phyloP scores from a whole-genome alignment of 2,113 vertebrate genomes.

The Raja brachyura region DNA sequence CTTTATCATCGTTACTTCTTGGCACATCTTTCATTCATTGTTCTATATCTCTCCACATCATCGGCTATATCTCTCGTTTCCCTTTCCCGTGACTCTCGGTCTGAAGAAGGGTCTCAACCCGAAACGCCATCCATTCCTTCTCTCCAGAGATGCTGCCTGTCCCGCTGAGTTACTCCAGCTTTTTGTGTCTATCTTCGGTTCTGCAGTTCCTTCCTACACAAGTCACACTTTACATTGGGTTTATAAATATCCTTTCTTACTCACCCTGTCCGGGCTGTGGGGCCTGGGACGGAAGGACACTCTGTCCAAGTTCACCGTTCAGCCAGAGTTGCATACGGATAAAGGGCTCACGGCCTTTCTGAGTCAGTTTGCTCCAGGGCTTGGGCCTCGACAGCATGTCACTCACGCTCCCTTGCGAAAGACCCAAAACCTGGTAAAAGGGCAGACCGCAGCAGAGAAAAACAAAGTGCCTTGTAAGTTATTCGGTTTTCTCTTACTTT shows the following conservation, averaged over 20 bases:
- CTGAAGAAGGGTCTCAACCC: too few species aligned
- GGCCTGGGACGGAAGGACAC: constrained; percentile 69
- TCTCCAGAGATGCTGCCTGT: too few species aligned
- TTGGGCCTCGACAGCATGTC: constrained; percentile 89
- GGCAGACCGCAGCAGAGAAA: constrained; percentile 1
- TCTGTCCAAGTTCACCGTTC: constrained; percentile 85
- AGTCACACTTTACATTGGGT: background rate
- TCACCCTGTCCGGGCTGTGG: constrained; percentile 73
- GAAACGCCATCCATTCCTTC: too few species aligned
- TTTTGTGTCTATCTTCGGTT: background rate
- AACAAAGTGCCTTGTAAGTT: background rate
- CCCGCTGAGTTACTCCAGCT: too few species aligned
- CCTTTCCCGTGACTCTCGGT: too few species aligned
- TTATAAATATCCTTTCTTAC: background rate
- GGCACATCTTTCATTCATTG: too few species aligned
- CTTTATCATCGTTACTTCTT: too few species aligned
- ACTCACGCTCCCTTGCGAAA: constrained; percentile 85
- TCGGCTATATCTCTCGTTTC: too few species aligned
- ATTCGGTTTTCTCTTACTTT: constrained; percentile 2
- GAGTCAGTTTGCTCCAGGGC: constrained; percentile 90
- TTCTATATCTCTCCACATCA: too few species aligned
- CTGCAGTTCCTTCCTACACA: too few species aligned
- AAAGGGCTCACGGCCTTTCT: constrained; percentile 89
- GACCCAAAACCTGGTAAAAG: constrained; percentile 69
- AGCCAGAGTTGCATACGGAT: constrained; percentile 95